Base-by-base conservation (phyloP, 2,113 vertebrate species). In the Hemicordylus capensis region DNA sequence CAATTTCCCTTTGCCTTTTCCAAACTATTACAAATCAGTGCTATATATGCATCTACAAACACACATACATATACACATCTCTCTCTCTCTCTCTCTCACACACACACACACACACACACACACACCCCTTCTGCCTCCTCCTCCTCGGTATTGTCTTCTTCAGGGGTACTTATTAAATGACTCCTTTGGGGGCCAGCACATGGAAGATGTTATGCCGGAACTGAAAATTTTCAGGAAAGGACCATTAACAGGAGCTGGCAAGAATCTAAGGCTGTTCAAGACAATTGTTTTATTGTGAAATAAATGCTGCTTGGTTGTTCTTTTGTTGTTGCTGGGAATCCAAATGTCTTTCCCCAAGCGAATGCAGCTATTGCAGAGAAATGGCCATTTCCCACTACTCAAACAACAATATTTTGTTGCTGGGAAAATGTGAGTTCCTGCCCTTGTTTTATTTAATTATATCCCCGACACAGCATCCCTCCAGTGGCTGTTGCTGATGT, bases 21-120 rank as follows among this genome's bases (percentile, higher is more conserved):
- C 87, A 93, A 95, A 91, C 80, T 66, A 67, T 85, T 91, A 88
- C 81, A 87, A 89, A 91, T 66, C 70, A 75, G 75, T 59, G 63
- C 76, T 90, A 90, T 76, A 46, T 80, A 58, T 88, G 61, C 54
- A 54, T 24, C 11, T 3, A 72, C 17, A 20, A 37, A 64, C 59
- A 31, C 31, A 39, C 48, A 54, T 22, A 22, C 58, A 87, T 87
- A 54, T 15, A 17, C 51, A 12, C n/a, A n/a, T n/a, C n/a, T n/a
- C n/a, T n/a, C n/a, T n/a, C n/a, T n/a, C n/a, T n/a, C n/a, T n/a
- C n/a, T n/a, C n/a, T n/a, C n/a, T n/a, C n/a, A n/a, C n/a, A n/a
- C n/a, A n/a, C n/a, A n/a, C 64, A 67, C 34, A 42, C 63, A 26
- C n/a, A 59, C 37, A 7, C 31, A 58, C 37, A 70, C 6, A 19